Evolutionary conservation across 1,140 invertebrate genomes (phyloP), one percentile per base, ranked within the genome.

Genomic region (Rhyacophila brunnea): DNA sequence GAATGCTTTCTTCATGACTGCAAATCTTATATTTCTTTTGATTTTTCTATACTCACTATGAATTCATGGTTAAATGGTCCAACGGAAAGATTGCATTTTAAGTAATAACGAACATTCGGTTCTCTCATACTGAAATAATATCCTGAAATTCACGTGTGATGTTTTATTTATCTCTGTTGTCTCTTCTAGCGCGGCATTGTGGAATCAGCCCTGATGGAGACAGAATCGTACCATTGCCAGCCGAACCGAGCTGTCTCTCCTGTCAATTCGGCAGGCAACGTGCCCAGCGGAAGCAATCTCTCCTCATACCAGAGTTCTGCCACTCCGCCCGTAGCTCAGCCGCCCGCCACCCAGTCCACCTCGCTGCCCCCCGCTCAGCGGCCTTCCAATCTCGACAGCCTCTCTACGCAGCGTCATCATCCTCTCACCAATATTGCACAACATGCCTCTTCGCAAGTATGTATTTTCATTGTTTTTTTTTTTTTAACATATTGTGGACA

Each of bases 391-490:
- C 13, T 43, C 6, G n/a, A 11, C 11, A 48, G 3, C 23, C 3
- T 50, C 13, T 40, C 46, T 6, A 17, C 45, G 49, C 48, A 43
- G 13, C 34, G 35, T 9, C 48, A 23, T 13, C 44, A 47, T 13
- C 20, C 38, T 28, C 23, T 34, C n/a, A 7, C 48, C 32, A 10
- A 20, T 23, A 28, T 28, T 9, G 49, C 23, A n/a, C 62, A 64
- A 40, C 62, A 59, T 17, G 13, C 57, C 6, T 32, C 58, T 0
- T 36, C 34, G 2, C 61, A 64, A 36, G 61, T 64, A 49, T 13
- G n/a, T n/a, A n/a, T n/a, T n/a, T n/a, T n/a, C n/a, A n/a, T n/a
- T n/a, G n/a, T n/a, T n/a, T n/a, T n/a, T n/a, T n/a, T n/a, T n/a
- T n/a, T n/a, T n/a, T n/a, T n/a, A n/a, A n/a, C n/a, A n/a, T n/a